These are phyloP conservation scores for Eilema caniola DNA, from an alignment of 2,888 invertebrate genomes.

Conservation along the genomic window DNA sequence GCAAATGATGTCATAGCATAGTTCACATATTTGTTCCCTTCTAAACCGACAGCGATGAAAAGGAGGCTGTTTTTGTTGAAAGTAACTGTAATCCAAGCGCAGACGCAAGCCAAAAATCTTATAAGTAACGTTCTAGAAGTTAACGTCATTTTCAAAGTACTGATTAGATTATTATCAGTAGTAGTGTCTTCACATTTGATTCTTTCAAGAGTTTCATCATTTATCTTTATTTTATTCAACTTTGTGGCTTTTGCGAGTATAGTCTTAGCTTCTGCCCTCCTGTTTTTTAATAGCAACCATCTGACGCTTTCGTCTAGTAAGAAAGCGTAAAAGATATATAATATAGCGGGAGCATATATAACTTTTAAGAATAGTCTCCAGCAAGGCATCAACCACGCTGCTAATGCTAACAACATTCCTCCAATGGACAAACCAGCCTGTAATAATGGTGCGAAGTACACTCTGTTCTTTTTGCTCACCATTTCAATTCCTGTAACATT, in stretches of 20 bases:
- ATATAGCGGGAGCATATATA: conserved; percentile 89
- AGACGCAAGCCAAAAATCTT: conserved; percentile 72
- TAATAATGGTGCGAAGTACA: conserved; percentile 61
- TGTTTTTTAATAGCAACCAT: conserved; percentile 92
- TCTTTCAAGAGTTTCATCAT: conserved; percentile 73
- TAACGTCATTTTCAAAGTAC: conserved; percentile 69
- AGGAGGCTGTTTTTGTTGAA: conserved; percentile 93
- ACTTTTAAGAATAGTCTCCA: conserved; percentile 90
- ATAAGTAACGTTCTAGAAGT: conserved; percentile 64
- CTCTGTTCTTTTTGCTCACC: conserved; percentile 68
- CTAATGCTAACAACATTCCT: conserved; percentile 55
- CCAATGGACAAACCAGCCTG: conserved; percentile 62
- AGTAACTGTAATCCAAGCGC: conserved; percentile 88
- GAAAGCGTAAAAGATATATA: conserved; percentile 89
- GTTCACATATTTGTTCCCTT: conserved; percentile 92
- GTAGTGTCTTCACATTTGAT: conserved; percentile 63
- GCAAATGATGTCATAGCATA: conserved; percentile 88
- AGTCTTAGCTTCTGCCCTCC: conserved; percentile 87
- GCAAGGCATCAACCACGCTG: conserved; percentile 82
- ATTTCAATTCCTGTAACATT: conserved; percentile 69
- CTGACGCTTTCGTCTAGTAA: conserved; percentile 91
- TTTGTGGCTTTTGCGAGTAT: conserved; percentile 85
- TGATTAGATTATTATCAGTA: conserved; percentile 45
- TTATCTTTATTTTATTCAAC: conserved; percentile 86
- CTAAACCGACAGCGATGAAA: conserved; percentile 90